Percentiles rank a stretch among this genome's conserved stretches.
Conservation (phyloP, 2,797 vertebrate genomes). For the Phalanger gymnotis region DNA sequence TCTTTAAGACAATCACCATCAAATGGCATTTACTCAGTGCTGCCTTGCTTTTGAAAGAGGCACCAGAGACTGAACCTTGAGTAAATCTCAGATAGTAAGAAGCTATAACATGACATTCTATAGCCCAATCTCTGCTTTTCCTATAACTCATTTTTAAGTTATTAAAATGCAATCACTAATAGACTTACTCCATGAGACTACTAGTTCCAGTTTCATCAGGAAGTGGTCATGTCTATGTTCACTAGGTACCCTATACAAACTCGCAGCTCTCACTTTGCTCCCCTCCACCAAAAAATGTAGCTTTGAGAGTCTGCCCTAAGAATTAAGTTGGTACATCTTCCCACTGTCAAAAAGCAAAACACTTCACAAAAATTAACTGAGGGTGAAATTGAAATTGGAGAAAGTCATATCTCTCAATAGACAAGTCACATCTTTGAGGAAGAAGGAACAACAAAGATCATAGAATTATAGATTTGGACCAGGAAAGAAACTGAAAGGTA, state of each 20-base stretch:
- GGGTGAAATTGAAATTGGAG: neutral
- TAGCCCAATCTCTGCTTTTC: neutral
- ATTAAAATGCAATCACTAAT: neutral
- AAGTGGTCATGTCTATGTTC: neutral
- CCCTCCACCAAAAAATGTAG: neutral
- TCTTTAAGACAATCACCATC: neutral
- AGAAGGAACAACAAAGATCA: neutral
- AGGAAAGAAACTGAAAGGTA: neutral
- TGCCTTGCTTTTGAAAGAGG: neutral
- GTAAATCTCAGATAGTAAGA: neutral
- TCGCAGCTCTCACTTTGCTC: neutral
- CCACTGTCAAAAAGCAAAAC: neutral
- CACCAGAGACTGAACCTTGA: neutral
- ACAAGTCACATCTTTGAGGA: neutral
- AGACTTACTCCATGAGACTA: neutral
- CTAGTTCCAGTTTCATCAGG: neutral
- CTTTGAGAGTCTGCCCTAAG: neutral
- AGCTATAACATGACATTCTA: neutral
- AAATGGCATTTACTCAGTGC: neutral
- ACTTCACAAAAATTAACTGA: conserved; percentile 2
- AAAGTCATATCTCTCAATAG: neutral
- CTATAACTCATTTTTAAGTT: neutral
- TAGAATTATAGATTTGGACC: neutral
- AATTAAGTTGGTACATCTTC: neutral
- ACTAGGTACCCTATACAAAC: neutral